Conservation (phyloP, 2,888 invertebrate genomes). For the Scaptomyza polygonia region DNA sequence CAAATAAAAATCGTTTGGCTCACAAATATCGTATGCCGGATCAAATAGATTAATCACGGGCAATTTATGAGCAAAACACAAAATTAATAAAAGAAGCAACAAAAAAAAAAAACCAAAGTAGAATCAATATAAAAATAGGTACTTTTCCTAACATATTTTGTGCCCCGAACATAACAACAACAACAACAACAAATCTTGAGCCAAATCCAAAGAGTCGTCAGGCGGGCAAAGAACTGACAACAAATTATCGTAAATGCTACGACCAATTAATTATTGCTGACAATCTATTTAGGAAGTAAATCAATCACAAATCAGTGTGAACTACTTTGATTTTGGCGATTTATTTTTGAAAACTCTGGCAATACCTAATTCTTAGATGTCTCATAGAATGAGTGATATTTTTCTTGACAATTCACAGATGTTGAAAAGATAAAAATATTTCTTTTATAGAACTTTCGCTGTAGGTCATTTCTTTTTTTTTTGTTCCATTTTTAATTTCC, state of each 20-base stretch:
- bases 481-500: too few relatives aligned
- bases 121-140: slow-evolving; percentile 50
- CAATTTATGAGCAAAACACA: slow-evolving; percentile 62
- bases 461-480: too few relatives aligned
- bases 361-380: slow-evolving; percentile 2
- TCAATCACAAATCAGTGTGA: slow-evolving; percentile 4
- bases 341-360: neutral
- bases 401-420: neutral
- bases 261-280: neutral
- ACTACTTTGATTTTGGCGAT: slow-evolving; percentile 5
- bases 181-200: slow-evolving; percentile 4
- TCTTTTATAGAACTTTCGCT: neutral
- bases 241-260: slow-evolving; percentile 19
- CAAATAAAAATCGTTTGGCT: slow-evolving; percentile 75
- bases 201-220: slow-evolving; percentile 2
- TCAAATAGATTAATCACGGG: slow-evolving; percentile 75
- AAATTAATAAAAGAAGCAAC: slow-evolving; percentile 4
- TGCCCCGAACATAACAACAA: too few relatives aligned
- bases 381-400: neutral
- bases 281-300: slow-evolving; percentile 28
- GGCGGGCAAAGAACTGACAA: neutral
- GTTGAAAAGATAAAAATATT: slow-evolving; percentile 11
- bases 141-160: too few relatives aligned
- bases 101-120: slow-evolving; percentile 46
- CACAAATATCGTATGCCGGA: slow-evolving; percentile 49